Conservation (phyloP, 2,113 vertebrate species). For the Ochotona princeps region DNA sequence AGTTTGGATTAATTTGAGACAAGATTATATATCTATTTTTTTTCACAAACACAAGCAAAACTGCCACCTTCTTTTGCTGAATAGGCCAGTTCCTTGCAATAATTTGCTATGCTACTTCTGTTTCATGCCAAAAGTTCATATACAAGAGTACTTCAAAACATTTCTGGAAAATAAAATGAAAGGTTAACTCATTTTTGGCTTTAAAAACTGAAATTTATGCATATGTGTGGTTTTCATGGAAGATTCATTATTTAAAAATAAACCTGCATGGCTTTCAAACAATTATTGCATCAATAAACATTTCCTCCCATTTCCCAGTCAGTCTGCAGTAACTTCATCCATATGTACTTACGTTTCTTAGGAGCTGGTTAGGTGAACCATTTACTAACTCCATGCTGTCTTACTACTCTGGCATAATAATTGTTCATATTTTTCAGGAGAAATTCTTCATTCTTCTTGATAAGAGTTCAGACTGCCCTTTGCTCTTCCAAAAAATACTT, state of each 20-base stretch:
- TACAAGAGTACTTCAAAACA: too few relatives aligned
- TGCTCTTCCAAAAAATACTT: neutral
- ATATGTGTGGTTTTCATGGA: too few relatives aligned
- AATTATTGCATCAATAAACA: too few relatives aligned
- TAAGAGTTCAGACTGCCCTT: neutral
- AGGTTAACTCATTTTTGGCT: too few relatives aligned
- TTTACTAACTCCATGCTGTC: neutral
- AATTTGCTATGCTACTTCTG: neutral
- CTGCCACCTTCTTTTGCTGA: neutral
- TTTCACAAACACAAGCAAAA: neutral
- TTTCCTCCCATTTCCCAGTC: too few relatives aligned
- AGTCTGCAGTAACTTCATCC: too few relatives aligned
- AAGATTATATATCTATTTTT: constrained; percentile 10
- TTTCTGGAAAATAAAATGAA: too few relatives aligned
- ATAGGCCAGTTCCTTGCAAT: neutral
- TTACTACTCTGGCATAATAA: neutral
- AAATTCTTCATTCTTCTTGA: neutral
- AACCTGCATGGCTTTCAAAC: too few relatives aligned
- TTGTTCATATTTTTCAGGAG: neutral
- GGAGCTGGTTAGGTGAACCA: neutral
- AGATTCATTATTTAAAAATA: too few relatives aligned
- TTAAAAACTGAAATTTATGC: too few relatives aligned
- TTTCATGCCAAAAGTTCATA: neutral
- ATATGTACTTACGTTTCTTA: neutral
- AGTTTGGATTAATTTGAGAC: neutral